Evolutionary conservation across 2,797 vertebrate genomes (phyloP), one percentile per base, ranked within the genome.

Genomic region (Acrocephalus scirpaceus): DNA sequence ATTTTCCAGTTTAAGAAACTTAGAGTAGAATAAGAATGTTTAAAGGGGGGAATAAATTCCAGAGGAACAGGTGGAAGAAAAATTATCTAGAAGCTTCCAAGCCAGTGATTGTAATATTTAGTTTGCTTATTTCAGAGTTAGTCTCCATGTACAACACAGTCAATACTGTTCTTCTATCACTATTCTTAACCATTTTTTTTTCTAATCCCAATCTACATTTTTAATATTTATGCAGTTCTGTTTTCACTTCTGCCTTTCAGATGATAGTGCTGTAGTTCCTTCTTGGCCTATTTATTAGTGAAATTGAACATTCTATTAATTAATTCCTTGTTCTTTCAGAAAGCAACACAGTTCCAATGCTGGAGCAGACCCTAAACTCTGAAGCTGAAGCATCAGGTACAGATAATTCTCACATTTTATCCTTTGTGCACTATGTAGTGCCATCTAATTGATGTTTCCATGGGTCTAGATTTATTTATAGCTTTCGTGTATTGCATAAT

Each of bases 311-410:
- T 88, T 47, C 61, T 36, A 47, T 66, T 50, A 67, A 78, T 78
- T 42, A 58, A 0, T 19, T n/a, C 5, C 40, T 70, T 29, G 1
- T 40, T 56, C 21, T 60, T 57, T 30, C 29, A 74, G 27, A 78
- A 50, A 44, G 0, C 2, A 2, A 12, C 11, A 54, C 3, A 61
- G 7, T 64, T 70, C 25, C 8, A 21, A 1, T 10, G 32, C 4
- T 32, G 6, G 32, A 87, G 4, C 4, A 3, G 13, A 47, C 16
- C 29, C 75, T 60, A 64, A 75, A 75, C 5, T 58, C 47, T 81
- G 51, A 85, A 40, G 13, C 4, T 57, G 34, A 80, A 84, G 25
- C 0, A 5, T 42, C 61, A 78, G 6, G 29, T 9, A 19, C 30
- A 57, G 27, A 36, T 18, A 61, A 84, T 65, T 80, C n/a, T 48